Evolutionary conservation across 2,888 invertebrate genomes (phyloP).

Genomic region (Agriopis marginaria): DNA sequence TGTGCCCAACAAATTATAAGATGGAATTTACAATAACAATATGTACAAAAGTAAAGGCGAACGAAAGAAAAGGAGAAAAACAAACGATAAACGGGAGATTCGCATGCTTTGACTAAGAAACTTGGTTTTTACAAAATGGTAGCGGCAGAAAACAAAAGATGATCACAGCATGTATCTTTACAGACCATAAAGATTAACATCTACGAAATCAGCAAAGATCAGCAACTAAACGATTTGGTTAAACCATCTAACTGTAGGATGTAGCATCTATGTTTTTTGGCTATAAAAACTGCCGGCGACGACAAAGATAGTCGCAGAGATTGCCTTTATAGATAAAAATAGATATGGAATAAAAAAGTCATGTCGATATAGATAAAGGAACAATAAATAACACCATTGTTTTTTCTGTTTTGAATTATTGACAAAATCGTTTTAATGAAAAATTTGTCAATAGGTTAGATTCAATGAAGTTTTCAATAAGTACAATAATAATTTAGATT

Average conservation of each 20-base stretch:
- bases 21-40: too few relatives aligned
- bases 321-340: constrained; percentile 67
- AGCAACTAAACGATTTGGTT: constrained; percentile 60
- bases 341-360: constrained; percentile 7
- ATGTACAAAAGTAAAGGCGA: too few relatives aligned
- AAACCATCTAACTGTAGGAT: constrained; percentile 64
- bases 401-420: constrained; percentile 50
- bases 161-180: constrained; percentile 42
- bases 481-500: too few relatives aligned
- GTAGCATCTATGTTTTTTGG: constrained; percentile 74
- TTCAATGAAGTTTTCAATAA: too few relatives aligned
- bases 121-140: constrained; percentile 1
- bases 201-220: constrained; percentile 78
- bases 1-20: too few relatives aligned
- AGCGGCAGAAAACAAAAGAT: constrained; percentile 45
- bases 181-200: constrained; percentile 75
- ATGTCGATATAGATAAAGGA: constrained; percentile 63
- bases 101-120: not conserved
- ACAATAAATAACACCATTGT: constrained; percentile 81
- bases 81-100: too few relatives aligned
- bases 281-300: constrained; percentile 69
- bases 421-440: constrained; percentile 13
- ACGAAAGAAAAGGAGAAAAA: too few relatives aligned
- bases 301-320: constrained; percentile 75
- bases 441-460: not conserved